Evolutionary conservation across 2,888 invertebrate genomes (phyloP).

Genomic region (Cantharis nigra): DNA sequence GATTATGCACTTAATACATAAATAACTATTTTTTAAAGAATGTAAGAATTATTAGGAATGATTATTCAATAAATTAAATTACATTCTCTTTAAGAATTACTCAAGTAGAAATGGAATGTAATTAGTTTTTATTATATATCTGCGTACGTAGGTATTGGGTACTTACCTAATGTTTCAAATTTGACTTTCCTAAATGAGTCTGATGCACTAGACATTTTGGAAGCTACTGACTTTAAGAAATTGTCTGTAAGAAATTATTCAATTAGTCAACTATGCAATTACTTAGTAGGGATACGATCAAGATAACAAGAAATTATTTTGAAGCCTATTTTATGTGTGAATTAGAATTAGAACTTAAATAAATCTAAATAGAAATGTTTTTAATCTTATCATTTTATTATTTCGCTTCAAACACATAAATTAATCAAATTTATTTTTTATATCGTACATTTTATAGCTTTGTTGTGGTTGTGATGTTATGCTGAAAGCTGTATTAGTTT

Average conservation of each 20-base stretch:
- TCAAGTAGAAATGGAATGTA: background rate
- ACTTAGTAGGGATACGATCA: background rate
- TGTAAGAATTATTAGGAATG: background rate
- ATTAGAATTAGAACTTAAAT: background rate
- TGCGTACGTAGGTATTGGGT: background rate
- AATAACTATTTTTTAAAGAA: no score
- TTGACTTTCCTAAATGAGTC: background rate
- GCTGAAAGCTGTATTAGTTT: no score
- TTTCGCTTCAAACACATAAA: background rate
- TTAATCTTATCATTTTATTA: background rate
- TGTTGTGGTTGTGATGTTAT: no score
- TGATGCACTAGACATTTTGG: background rate
- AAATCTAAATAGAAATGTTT: background rate
- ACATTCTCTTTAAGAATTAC: background rate
- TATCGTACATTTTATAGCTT: no score
- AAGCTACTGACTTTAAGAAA: background rate
- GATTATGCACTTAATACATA: no score
- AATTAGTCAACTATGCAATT: background rate
- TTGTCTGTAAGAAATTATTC: background rate
- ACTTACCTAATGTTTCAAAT: background rate
- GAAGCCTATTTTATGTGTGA: background rate
- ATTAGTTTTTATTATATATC: background rate
- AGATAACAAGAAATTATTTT: background rate
- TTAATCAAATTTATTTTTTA: background rate
- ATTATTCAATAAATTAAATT: background rate